Evolutionary conservation across 2,113 vertebrate species (phyloP).

Genomic region (Camarhynchus parvulus): DNA sequence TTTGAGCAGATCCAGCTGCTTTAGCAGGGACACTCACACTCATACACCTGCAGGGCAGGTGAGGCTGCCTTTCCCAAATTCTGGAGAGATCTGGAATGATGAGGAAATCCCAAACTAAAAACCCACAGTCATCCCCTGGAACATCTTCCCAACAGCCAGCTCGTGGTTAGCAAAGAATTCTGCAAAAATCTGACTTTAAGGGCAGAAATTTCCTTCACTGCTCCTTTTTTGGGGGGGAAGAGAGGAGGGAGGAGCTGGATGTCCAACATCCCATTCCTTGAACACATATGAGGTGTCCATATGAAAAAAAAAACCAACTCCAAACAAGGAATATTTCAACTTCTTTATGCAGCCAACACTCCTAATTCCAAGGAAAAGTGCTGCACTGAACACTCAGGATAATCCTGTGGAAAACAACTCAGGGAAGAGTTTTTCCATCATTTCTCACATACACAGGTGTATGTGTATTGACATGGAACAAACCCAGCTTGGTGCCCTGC

Average conservation of each 20-base stretch:
- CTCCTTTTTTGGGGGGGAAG: background rate
- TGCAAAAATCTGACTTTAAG: background rate
- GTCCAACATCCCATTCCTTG: background rate
- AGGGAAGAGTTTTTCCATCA: background rate
- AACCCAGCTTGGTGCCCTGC: background rate
- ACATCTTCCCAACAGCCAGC: background rate
- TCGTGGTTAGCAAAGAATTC: background rate
- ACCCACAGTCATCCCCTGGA: background rate
- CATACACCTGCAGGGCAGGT: background rate
- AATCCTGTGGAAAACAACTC: background rate
- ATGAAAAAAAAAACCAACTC: background rate
- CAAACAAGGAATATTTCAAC: background rate
- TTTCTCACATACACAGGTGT: background rate
- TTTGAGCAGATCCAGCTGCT: background rate
- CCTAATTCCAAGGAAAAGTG: background rate
- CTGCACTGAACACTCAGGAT: background rate
- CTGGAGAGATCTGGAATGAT: background rate
- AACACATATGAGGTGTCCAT: accelerated
- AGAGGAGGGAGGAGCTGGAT: background rate
- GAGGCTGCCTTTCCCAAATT: background rate
- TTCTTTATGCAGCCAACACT: accelerated
- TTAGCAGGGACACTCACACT: background rate
- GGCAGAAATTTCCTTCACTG: background rate
- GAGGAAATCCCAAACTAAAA: background rate
- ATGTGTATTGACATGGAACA: background rate